These are phyloP conservation scores for Cerastis rubricosa DNA, from an alignment of 2,888 invertebrate genomes.

Conservation along the genomic window DNA sequence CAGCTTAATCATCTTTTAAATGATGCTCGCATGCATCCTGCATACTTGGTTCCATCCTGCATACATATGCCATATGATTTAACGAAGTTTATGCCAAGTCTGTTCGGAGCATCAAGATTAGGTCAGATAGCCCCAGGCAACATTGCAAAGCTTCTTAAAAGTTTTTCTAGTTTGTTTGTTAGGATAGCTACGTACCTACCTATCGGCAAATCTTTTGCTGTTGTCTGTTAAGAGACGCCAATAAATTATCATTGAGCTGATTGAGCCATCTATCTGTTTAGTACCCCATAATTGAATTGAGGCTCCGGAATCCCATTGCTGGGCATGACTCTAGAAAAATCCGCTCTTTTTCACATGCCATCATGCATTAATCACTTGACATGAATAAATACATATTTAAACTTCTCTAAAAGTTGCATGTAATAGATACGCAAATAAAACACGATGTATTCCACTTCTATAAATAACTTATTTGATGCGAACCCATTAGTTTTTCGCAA, in stretches of 20 bases:
- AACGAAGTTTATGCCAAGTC: too few species aligned
- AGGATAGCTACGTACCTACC: background rate
- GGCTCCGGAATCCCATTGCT: background rate
- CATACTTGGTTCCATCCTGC: too few species aligned
- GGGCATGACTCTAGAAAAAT: background rate
- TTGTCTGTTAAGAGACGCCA: background rate
- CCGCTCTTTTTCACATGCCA: background rate
- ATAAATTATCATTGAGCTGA: background rate
- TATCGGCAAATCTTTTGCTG: background rate
- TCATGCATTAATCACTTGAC: background rate
- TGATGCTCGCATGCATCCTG: too few species aligned
- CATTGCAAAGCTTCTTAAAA: background rate
- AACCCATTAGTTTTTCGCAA: constrained; percentile 7
- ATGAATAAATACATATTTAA: constrained; percentile 12
- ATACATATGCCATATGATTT: too few species aligned
- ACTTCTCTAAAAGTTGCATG: background rate
- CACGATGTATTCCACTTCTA: constrained; percentile 10
- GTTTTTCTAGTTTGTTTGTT: background rate
- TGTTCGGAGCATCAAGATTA: too few species aligned
- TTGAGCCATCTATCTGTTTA: background rate
- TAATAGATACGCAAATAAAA: constrained; percentile 1
- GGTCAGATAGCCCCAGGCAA: background rate
- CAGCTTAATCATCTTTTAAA: too few species aligned
- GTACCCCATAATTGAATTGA: background rate
- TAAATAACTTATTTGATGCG: constrained; percentile 8